Conservation (phyloP, 2,888 invertebrate species). For the Drosophila lutescens region DNA sequence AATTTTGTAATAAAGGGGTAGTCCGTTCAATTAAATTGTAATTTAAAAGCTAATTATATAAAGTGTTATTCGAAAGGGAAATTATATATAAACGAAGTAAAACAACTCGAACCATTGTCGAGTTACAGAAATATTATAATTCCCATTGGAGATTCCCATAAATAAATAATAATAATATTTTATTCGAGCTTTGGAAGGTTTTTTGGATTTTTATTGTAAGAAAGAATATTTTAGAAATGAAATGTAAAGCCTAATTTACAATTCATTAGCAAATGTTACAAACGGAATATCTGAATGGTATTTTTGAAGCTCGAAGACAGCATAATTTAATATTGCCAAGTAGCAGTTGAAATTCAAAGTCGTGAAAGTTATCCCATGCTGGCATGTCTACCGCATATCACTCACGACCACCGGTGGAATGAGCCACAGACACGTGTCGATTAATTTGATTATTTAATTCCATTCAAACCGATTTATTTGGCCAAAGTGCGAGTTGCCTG, state of each 20-base stretch:
- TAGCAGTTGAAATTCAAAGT: neutral
- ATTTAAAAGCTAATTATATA: neutral
- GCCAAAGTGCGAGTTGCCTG: slow-evolving; percentile 8
- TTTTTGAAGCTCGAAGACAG: neutral
- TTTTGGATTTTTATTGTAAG: too few relatives aligned
- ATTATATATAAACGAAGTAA: neutral
- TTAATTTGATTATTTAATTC: slow-evolving; percentile 49
- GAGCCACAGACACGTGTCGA: slow-evolving; percentile 41
- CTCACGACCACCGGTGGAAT: slow-evolving; percentile 39
- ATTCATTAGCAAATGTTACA: neutral
- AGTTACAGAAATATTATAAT: too few relatives aligned
- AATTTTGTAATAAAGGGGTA: neutral
- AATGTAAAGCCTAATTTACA: neutral
- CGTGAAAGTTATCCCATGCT: slow-evolving; percentile 2
- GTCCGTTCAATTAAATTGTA: neutral
- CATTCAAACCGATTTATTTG: slow-evolving; percentile 60
- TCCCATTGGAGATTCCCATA: too few relatives aligned
- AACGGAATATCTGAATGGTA: neutral
- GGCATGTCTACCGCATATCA: slow-evolving; percentile 43
- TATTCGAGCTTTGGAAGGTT: too few relatives aligned
- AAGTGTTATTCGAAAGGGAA: neutral
- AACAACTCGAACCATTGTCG: too few relatives aligned
- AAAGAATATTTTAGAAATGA: too few relatives aligned
- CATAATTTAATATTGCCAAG: neutral
- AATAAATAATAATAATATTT: too few relatives aligned